phyloP scores from a whole-genome alignment of 2,113 vertebrate genomes.

The Hyla sarda region DNA sequence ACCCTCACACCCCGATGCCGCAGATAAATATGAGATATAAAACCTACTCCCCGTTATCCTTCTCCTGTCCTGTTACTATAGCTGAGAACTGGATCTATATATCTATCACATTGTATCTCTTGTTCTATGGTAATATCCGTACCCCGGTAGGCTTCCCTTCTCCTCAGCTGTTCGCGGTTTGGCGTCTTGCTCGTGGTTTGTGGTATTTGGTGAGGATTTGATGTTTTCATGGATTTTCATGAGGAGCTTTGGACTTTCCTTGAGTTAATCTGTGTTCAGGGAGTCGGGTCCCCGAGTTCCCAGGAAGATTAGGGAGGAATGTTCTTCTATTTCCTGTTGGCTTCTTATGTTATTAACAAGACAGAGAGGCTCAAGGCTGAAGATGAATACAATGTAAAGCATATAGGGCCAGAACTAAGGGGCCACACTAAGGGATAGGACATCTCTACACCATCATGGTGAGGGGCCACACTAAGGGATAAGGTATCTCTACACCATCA shows the following conservation, averaged over 20 bases:
- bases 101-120: neutral
- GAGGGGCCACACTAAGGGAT: no score
- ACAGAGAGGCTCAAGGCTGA: neutral
- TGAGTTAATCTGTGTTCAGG: constrained; percentile 7
- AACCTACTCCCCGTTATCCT: no score
- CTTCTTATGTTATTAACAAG: neutral
- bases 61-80: no score
- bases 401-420: no score
- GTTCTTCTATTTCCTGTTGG: constrained; percentile 19
- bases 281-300: constrained; percentile 1
- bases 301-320: constrained; percentile 14
- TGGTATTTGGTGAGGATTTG: constrained; percentile 16
- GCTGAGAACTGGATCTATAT: no score
- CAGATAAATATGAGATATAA: no score
- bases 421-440: no score
- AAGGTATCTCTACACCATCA: no score
- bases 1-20: no score
- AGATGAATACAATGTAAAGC: neutral
- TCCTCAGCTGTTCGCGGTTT: neutral
- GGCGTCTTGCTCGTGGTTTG: constrained; percentile 4
- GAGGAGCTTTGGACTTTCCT: constrained; percentile 3
- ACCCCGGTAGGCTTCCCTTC: neutral
- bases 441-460: no score
- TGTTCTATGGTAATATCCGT: neutral
- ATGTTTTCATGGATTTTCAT: neutral